Evolutionary conservation across 2,888 invertebrate genomes (phyloP), one percentile per base, ranked within the genome.

Genomic region (Drosophila lacicola): DNA sequence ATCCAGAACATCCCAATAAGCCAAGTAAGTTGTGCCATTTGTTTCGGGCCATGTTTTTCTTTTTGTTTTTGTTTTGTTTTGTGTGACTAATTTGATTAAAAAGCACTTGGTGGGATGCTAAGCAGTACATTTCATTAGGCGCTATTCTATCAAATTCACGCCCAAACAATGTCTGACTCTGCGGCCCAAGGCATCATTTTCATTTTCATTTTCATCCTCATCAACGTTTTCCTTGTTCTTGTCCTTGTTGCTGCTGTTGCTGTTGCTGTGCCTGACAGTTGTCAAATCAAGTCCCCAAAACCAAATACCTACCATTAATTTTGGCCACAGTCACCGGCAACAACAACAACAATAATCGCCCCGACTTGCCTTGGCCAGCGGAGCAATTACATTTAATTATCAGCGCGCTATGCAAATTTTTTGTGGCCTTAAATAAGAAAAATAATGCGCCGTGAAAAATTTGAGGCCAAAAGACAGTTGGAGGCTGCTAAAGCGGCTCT

Each of bases 381-480:
- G 29, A 80, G 81, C 81, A 78, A 78, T 78, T 81, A 81, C 66
- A 78, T 78, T 78, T 78, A 78, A 81, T 78, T 78, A 78, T 78
- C 70, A 74, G 63, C 60, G 70, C 66, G 58, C 74, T 70, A 78
- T 81, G 74, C 66, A 78, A 74, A 70, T 70, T 70, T 58, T 33
- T 56, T 53, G 57, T 68, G 44, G 50, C 54, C 54, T 60, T 70
- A 70, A 70, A 62, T 70, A 70, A 70, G 45, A 62, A 70, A 70
- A 70, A 70, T 62, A 70, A 70, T 70, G 70, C 70, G 70, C 34
- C 53, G 70, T 70, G 50, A 70, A 70, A 70, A 34, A 55, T 70
- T 61, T 44, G 3, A 49, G 37, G 25, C 42, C 29, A 36, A 14
- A 21, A 44, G 42, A 41, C 34, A 39, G 61, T 61, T 19, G 25